Conservation (phyloP, 2,797 vertebrate genomes). For the Gadopsis bispinosus region DNA sequence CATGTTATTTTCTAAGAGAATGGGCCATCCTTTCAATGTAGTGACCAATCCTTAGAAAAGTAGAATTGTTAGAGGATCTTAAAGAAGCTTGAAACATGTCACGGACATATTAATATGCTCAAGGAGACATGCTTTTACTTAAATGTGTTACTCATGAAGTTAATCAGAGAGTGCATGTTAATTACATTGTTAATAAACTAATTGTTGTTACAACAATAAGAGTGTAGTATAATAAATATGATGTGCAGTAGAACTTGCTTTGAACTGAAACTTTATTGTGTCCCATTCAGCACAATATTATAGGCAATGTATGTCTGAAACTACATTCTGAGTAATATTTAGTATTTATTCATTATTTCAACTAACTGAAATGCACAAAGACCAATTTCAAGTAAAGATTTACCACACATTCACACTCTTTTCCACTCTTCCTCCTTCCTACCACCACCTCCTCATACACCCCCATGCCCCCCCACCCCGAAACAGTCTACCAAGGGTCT, state of each 20-base stretch:
- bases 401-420: background rate
- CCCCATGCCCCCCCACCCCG: background rate
- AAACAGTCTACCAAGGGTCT: background rate
- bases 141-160: background rate
- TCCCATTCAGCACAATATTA: background rate
- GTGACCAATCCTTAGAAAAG: background rate
- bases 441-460: background rate
- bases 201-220: background rate
- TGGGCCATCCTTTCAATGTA: background rate
- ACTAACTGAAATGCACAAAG: background rate
- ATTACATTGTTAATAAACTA: background rate
- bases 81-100: background rate
- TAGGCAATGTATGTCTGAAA: background rate
- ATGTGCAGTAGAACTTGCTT: background rate
- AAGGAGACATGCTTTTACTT: background rate
- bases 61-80: background rate
- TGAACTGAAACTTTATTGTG: background rate
- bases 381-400: constrained; percentile 7
- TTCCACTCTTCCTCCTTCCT: background rate
- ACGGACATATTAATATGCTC: background rate
- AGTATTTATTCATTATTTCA: too few species aligned
- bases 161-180: background rate
- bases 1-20: too few species aligned
- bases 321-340: background rate
- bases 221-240: background rate